These are phyloP conservation scores for Epirrhoe alternata DNA, from an alignment of 2,888 invertebrate species.

Conservation along the genomic window DNA sequence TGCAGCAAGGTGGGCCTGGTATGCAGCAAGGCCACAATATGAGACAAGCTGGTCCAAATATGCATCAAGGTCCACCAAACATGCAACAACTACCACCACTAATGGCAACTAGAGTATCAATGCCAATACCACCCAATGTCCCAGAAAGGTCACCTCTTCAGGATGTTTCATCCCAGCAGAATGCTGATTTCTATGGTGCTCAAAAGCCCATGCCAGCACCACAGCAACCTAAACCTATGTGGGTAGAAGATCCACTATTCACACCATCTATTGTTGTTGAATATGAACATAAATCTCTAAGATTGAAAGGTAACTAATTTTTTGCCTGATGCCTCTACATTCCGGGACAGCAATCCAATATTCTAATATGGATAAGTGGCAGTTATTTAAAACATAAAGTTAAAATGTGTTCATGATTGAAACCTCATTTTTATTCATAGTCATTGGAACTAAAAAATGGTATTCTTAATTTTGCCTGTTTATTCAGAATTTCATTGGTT, in stretches of 20 bases:
- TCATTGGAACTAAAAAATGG: neutral
- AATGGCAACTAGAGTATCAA: conserved; percentile 22
- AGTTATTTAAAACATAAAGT: neutral
- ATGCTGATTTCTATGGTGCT: conserved; percentile 31
- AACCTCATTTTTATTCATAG: no score
- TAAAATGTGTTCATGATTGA: no score
- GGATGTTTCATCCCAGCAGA: conserved; percentile 37
- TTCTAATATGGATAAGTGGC: neutral
- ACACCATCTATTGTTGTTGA: conserved; percentile 87
- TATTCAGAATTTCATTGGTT: neutral
- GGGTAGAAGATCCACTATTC: conserved; percentile 80
- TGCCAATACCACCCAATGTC: conserved; percentile 18
- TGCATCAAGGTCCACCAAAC: conserved; percentile 23
- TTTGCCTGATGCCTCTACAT: conserved; percentile 28
- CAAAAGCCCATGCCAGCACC: conserved; percentile 35
- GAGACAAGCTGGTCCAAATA: conserved; percentile 19
- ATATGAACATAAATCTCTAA: conserved; percentile 88
- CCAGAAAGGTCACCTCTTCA: conserved; percentile 33
- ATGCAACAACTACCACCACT: conserved; percentile 25
- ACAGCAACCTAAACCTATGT: conserved; percentile 50
- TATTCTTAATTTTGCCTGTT: neutral
- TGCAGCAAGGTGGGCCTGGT: conserved; percentile 21
- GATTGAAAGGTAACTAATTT: conserved; percentile 79
- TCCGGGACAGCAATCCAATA: conserved; percentile 20
- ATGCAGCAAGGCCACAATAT: conserved; percentile 29